These are phyloP conservation scores for Linnaemya vulpina DNA, from an alignment of 2,888 invertebrate genomes.

Conservation along the genomic window DNA sequence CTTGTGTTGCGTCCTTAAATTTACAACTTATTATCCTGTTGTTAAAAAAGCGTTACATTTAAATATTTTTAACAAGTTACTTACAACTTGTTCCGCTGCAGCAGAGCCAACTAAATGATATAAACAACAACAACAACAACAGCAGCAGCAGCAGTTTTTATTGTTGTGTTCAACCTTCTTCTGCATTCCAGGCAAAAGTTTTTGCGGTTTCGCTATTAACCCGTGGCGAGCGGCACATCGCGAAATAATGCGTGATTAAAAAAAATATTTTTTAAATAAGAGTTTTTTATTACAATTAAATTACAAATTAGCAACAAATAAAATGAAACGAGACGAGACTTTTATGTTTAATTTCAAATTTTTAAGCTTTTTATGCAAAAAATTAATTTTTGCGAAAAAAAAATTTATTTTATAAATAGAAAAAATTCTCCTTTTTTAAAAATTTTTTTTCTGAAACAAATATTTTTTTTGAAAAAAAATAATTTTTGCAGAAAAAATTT, in stretches of 20 bases:
- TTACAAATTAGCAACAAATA: too few species aligned
- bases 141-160: too few species aligned
- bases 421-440: too few species aligned
- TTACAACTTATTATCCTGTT: conserved; percentile 65
- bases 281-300: too few species aligned
- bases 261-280: too few species aligned
- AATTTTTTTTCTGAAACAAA: background rate
- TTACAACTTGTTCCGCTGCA: conserved; percentile 48
- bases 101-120: conserved; percentile 46
- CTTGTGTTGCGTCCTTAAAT: conserved; percentile 42
- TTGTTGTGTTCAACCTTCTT: conserved; percentile 16
- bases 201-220: conserved; percentile 43
- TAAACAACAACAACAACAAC: too few species aligned
- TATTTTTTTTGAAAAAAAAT: background rate
- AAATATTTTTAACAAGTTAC: conserved; percentile 54
- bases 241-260: too few species aligned
- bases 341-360: too few species aligned
- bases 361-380: background rate
- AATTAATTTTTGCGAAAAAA: background rate
- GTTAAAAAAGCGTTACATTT: conserved; percentile 53
- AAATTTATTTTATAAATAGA: background rate
- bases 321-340: too few species aligned
- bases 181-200: background rate
- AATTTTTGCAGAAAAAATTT: background rate
- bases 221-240: background rate